Evolutionary conservation across 1,140 invertebrate species (phyloP), one percentile per base, ranked within the genome.

Genomic region (Calycopis cecrops): DNA sequence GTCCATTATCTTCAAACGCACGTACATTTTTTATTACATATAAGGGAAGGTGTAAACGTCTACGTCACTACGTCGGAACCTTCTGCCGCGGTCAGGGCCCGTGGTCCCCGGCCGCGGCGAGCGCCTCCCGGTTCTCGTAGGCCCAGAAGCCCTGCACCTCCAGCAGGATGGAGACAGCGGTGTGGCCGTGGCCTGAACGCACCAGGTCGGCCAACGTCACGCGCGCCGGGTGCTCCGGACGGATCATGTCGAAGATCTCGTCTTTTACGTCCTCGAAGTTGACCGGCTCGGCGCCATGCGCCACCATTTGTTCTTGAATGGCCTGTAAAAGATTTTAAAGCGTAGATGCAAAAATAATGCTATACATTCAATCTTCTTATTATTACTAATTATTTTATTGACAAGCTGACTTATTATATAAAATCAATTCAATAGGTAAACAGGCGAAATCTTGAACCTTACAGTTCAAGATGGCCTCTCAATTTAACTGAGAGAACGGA

Each of bases 241-340:
- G 94, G 0, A 98, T 95, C 97, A 99, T 99, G 87, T 99, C 97
- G 89, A 98, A 99, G 67, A 99, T 97, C 88, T 99, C 97, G 88
- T 99, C 96, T 87, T 98, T 97, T 0, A 99, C 94, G 89, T 99
- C 96, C 64, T 97, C 93, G 86, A 99, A 98, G 62, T 92, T 92
- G 0, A 98, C 94, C 1, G 93, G 92, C 64, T 97, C 95, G 56
- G 95, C 94, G 9, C 93, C 94, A 79, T 96, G 93, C 10, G 92
- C 88, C 35, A 91, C 90, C 91, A 98, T 94, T 82, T 97, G 94
- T 60, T 97, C 94, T 86, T 97, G 94, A 63, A 98, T 97, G 10
- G 95, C 95, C 92, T 95, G 69, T 2, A 85, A 58, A 49, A 4
- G 37, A 52, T 44, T 35, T 1, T 37, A 28, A 3, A 28, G 21